A percentile compares a stretch with the other conserved stretches of the same genome.
These are phyloP conservation scores for Chromis chromis DNA, from an alignment of 2,797 vertebrate species.

Conservation along the genomic window DNA sequence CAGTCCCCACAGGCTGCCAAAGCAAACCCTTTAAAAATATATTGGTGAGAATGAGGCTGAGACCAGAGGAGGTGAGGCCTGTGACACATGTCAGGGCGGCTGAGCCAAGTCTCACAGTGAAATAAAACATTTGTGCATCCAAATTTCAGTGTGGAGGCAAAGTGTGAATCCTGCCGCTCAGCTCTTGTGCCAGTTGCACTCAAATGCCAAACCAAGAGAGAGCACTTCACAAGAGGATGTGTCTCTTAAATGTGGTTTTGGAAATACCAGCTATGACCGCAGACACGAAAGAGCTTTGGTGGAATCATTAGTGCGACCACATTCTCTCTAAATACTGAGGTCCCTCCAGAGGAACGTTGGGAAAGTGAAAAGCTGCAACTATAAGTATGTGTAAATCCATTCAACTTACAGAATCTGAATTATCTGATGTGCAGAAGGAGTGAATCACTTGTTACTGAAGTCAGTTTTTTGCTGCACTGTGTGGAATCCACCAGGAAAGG, in stretches of 20 bases:
- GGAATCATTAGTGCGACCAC: conserved; percentile 6
- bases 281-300: conserved; percentile 17
- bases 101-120: conserved; percentile 57
- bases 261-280: conserved; percentile 13
- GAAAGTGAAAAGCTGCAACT: background rate
- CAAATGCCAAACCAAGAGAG: conserved; percentile 33
- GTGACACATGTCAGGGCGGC: conserved; percentile 53
- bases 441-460: conserved; percentile 30
- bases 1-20: conserved; percentile 52
- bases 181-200: conserved; percentile 29
- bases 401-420: background rate
- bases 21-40: conserved; percentile 67
- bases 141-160: conserved; percentile 51
- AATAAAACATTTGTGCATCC: conserved; percentile 23
- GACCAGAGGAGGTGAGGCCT: conserved; percentile 53
- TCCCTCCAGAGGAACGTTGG: background rate
- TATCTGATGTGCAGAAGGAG: conserved; percentile 14
- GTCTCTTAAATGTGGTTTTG: conserved; percentile 38
- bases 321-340: background rate
- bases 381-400: background rate
- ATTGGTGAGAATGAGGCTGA: conserved; percentile 43
- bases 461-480: conserved; percentile 55
- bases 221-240: conserved; percentile 21
- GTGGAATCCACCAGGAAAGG: conserved; percentile 47
- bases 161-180: conserved; percentile 56